Base-by-base conservation (phyloP, 2,797 vertebrate genomes). In the Falco naumanni region DNA sequence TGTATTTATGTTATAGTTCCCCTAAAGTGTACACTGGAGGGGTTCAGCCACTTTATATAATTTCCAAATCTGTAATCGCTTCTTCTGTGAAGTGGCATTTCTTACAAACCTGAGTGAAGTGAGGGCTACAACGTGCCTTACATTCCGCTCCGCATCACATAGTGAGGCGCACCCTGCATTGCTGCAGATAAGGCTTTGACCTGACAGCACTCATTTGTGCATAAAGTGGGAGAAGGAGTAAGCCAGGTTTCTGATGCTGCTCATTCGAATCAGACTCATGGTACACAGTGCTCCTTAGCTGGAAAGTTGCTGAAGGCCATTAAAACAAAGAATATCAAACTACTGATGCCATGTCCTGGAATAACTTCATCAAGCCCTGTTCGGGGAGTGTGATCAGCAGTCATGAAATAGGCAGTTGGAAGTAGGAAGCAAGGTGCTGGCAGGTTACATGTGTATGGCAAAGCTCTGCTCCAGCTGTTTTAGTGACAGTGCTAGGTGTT, bases 1-100 rank as follows among this genome's bases (percentile, higher is more conserved):
- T 37, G 21, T 78, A 41, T 87, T 88, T 88, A 45, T 81, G 50
- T 91, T 76, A 37, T 28, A 57, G 22, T 39, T 48, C 12, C 20
- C 19, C 43, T 84, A 34, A 93, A 61, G 21, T 1, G 1, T 77
- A 39, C 2, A 2, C 41, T 59, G 13, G 3, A n/a, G 13, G 26
- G 31, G 31, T 77, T 92, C 22, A 17, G 28, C 45, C 48, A 11
- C 70, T 78, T 79, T 12, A 37, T 68, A 53, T 90, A 39, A 72
- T 83, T 97, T 94, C 80, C 37, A 86, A 84, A 65, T 80, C n/a
- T 25, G 15, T 86, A 81, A 63, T 61, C 17, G 59, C 45, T 43
- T 82, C 51, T 72, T 70, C 69, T 65, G 7, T 75, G 33, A 96
- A 96, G 92, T 75, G 72, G 60, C 54, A 33, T 95, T 97, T 87